Base-by-base conservation (phyloP, 2,113 vertebrate genomes). In the western clawed frog (Xenopus tropicalis) region DNA sequence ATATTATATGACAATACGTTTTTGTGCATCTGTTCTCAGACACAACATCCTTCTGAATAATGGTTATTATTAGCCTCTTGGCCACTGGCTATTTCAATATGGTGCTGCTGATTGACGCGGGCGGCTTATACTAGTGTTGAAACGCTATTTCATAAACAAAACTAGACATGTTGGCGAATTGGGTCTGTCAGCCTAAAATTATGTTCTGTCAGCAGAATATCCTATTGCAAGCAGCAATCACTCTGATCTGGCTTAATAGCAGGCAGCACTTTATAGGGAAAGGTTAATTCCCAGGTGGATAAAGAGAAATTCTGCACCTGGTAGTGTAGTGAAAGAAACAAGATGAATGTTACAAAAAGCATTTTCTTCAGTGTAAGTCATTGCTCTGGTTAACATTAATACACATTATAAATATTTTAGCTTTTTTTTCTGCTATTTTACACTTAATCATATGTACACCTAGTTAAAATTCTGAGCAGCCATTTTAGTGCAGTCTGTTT, bases 211-310 rank as follows among this genome's bases (percentile, higher is more conserved):
- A 42, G 64, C 62, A 74, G 56, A 22, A 42, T 64, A 48, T 74
- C 52, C 42, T 65, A 58, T 66, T 25, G 12, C 22, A 24, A 11
- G 0, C 48, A 11, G 25, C 42, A 58, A 46, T 23, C 4, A n/a
- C 70, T 63, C 21, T 72, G 71, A 74, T 74, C 56, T 59, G n/a
- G 21, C 59, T 43, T 19, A 51, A 67, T 61, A 29, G 62, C 54
- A 23, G 54, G 12, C 65, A 66, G 66, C 66, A 54, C 59, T 63
- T 4, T 19, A 22, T 46, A 22, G 21, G 11, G n/a, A 56, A 14
- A n/a, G 71, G 59, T 77, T 24, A 43, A 21, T 74, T 52, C 76
- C 78, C 82, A 62, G 79, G 48, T 80, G 57, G 79, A 61, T 46
- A 22, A 51, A 64, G 70, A 78, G 65, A 73, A 24, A 66, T 56